These are phyloP conservation scores for Thera britannica DNA, from an alignment of 2,888 invertebrate species.

Conservation along the genomic window DNA sequence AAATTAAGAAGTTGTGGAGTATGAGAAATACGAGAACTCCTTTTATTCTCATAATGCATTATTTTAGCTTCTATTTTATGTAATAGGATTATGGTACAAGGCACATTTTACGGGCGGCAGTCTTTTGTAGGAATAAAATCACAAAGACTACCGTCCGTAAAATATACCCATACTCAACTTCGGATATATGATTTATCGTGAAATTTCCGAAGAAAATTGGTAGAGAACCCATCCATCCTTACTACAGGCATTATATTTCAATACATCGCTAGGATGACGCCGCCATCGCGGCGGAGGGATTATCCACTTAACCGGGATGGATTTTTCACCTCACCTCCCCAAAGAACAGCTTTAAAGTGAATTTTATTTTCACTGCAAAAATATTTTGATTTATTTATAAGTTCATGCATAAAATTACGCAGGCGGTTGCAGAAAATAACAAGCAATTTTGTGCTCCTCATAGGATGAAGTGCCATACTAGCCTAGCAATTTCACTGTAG, in stretches of 20 bases:
- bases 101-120: too few species aligned
- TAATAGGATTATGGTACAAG: too few species aligned
- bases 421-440: constrained; percentile 30
- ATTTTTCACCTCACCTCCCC: constrained; percentile 56
- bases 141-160: constrained; percentile 7
- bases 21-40: background rate
- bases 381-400: constrained; percentile 41
- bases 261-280: constrained; percentile 50
- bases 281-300: constrained; percentile 59
- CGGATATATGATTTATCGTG: constrained; percentile 29
- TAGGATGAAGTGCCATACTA: constrained; percentile 24
- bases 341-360: constrained; percentile 46
- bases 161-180: constrained; percentile 10
- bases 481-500: constrained; percentile 21
- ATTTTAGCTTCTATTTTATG: background rate
- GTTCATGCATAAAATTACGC: constrained; percentile 23
- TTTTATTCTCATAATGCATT: too few species aligned
- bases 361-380: constrained; percentile 45
- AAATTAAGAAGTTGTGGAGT: background rate
- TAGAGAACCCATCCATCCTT: constrained; percentile 34
- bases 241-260: constrained; percentile 48
- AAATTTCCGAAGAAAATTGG: constrained; percentile 34
- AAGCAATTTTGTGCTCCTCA: constrained; percentile 23
- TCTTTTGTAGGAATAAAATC: constrained; percentile 1
- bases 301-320: constrained; percentile 69